These are phyloP conservation scores for Quiscalus mexicanus DNA, from an alignment of 2,113 vertebrate genomes.

Conservation along the genomic window DNA sequence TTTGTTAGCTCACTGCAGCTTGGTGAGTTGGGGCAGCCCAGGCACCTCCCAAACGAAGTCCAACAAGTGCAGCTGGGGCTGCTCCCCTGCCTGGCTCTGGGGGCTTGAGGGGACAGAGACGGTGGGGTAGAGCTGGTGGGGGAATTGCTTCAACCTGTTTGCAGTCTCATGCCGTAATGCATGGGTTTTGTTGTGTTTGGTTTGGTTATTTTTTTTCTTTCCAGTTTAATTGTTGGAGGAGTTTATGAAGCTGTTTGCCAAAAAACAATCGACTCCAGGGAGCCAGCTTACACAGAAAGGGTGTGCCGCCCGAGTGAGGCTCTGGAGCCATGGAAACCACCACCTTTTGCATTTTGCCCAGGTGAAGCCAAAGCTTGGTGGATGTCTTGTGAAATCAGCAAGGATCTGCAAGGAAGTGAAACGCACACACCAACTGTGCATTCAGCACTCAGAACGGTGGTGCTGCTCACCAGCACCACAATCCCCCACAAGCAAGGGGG, in stretches of 20 bases:
- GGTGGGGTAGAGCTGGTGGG: neutral
- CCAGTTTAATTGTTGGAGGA: constrained; percentile 76
- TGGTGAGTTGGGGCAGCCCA: constrained; percentile 10
- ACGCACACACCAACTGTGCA: neutral
- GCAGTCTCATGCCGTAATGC: neutral
- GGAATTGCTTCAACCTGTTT: constrained; percentile 39
- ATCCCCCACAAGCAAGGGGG: no score
- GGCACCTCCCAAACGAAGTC: constrained; percentile 23
- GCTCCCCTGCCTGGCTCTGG: neutral
- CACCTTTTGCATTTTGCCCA: constrained; percentile 72
- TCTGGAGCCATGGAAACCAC: constrained; percentile 78
- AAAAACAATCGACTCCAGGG: constrained; percentile 79
- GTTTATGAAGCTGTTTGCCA: constrained; percentile 78
- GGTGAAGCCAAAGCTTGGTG: constrained; percentile 68
- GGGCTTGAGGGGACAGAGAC: neutral
- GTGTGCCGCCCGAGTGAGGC: constrained; percentile 72
- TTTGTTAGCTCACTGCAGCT: constrained; percentile 34
- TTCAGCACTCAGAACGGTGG: neutral
- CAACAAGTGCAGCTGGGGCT: neutral
- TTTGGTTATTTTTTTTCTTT: constrained; percentile 32
- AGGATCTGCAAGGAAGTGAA: neutral
- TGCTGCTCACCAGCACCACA: fast-evolving
- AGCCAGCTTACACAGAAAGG: constrained; percentile 81
- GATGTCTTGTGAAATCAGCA: constrained; percentile 42
- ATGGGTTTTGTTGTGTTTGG: constrained; percentile 8